Base-by-base conservation (phyloP, 2,797 vertebrate species). In the Peromyscus nudipes region DNA sequence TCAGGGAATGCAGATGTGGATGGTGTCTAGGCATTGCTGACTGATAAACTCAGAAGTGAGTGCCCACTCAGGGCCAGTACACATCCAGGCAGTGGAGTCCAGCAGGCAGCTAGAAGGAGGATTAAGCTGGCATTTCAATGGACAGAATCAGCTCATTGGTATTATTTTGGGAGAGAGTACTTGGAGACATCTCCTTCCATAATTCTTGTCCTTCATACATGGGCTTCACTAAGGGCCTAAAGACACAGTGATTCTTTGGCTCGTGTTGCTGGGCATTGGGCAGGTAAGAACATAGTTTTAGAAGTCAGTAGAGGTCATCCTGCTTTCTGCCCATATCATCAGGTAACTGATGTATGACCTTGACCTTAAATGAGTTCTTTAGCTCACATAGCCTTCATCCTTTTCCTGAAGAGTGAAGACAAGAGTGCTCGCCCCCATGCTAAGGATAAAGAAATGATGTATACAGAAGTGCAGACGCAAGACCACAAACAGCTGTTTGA, bases 101-200 rank as follows among this genome's bases (percentile, higher is more conserved):
- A 87, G 67, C n/a, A 31, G 79, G 87, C 49, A 86, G 75, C 96
- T 91, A 25, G 83, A 84, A 92, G 77, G 81, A 95, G 37, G 31
- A 37, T 12, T 73, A 60, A 79, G 52, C 37, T 88, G 85, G 57
- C 93, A 85, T 94, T 94, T 97, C 46, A 52, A 19, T 57, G 29
- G 16, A 37, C 37, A 81, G 69, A 1, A 2, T 96, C 89, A 84
- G 64, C 27, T 52, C 49, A 19, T 0, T 17, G 75, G 40, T 57
- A 92, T 69, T 91, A 93, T 82, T 97, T 95, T 94, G 65, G 57
- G 64, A 94, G 65, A 95, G 13, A 96, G 31, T 6, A 6, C 55
- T 85, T 60, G 11, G 80, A n/a, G 92, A 75, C 95, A 57, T 76
- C 75, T 80, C 81, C 3, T 69, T 91, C 67, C 34, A 37, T 17